These are phyloP conservation scores for Gasterosteus aculeatus DNA, from an alignment of 2,113 vertebrate species.

Conservation along the genomic window DNA sequence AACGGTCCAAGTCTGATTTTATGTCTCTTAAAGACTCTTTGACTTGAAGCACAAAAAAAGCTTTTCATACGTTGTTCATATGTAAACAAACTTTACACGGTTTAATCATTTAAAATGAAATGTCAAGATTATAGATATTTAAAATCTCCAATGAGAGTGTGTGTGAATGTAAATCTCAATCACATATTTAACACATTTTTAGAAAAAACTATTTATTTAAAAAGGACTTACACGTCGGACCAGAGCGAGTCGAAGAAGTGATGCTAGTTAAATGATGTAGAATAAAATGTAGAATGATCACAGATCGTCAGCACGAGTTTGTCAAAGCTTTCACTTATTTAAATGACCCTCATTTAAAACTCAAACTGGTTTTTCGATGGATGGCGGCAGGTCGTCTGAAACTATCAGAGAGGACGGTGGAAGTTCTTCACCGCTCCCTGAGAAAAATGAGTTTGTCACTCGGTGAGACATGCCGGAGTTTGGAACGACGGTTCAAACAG, in stretches of 20 bases:
- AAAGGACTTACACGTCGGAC: not conserved
- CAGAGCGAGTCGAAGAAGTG: not conserved
- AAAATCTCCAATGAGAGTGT: not conserved
- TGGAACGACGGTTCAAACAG: slow-evolving; percentile 59
- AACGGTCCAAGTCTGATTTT: not conserved
- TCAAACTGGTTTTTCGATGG: slow-evolving; percentile 9
- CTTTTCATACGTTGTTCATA: not conserved
- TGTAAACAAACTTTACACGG: not conserved
- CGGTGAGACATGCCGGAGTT: slow-evolving; percentile 26
- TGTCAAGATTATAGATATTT: not conserved
- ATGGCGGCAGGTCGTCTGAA: slow-evolving; percentile 42
- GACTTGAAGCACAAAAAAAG: too few relatives aligned
- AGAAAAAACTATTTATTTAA: not conserved
- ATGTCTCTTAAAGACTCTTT: slow-evolving; percentile 2
- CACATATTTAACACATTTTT: not conserved
- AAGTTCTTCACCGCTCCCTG: slow-evolving; percentile 20
- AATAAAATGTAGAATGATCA: not conserved
- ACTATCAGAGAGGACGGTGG: slow-evolving; percentile 47
- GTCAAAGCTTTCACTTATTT: not conserved
- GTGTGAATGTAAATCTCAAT: not conserved
- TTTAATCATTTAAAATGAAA: not conserved
- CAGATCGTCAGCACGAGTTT: not conserved
- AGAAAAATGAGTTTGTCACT: slow-evolving; percentile 55
- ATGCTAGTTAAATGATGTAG: too few relatives aligned
- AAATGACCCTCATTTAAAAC: slow-evolving; percentile 24